These are phyloP conservation scores for Chalcosyrphus nemorum DNA, from an alignment of 2,888 invertebrate species.

Conservation along the genomic window DNA sequence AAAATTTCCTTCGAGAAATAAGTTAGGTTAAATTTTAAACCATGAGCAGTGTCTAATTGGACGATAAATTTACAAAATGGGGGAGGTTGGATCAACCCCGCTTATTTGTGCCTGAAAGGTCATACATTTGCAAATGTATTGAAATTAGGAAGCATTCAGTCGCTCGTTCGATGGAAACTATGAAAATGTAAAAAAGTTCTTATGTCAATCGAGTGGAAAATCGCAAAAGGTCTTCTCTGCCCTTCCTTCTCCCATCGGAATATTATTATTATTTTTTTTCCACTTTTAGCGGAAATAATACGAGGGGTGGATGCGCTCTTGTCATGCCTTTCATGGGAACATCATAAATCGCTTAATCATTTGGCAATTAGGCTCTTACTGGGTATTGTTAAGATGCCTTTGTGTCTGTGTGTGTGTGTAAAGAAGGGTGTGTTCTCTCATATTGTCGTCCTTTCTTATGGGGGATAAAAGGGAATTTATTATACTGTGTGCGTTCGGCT, in stretches of 20 bases:
- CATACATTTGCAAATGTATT: slow-evolving; percentile 50
- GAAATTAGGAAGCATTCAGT: slow-evolving; percentile 51
- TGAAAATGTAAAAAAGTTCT: slow-evolving; percentile 52
- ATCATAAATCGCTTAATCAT: slow-evolving; percentile 82
- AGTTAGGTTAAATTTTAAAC: slow-evolving; percentile 41
- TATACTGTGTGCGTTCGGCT: slow-evolving; percentile 43
- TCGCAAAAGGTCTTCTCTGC: slow-evolving; percentile 53
- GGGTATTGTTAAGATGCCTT: slow-evolving; percentile 62
- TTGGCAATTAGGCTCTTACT: slow-evolving; percentile 80
- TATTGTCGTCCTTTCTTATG: slow-evolving; percentile 23
- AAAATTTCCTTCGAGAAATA: slow-evolving; percentile 16
- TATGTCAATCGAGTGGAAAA: slow-evolving; percentile 72
- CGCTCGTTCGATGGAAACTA: slow-evolving; percentile 21
- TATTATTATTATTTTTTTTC: slow-evolving; percentile 32
- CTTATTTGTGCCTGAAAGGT: slow-evolving; percentile 32
- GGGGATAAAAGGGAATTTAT: background rate
- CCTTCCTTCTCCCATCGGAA: slow-evolving; percentile 9
- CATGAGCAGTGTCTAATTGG: slow-evolving; percentile 26
- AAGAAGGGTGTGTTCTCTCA: slow-evolving; percentile 55
- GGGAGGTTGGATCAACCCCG: background rate
- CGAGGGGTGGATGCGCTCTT: slow-evolving; percentile 74
- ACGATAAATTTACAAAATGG: slow-evolving; percentile 32
- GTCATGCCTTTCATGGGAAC: slow-evolving; percentile 77
- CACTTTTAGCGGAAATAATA: slow-evolving; percentile 56
- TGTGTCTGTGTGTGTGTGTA: slow-evolving; percentile 19